Conservation (phyloP, 2,888 invertebrate species). For the Galerucella calmariensis region DNA sequence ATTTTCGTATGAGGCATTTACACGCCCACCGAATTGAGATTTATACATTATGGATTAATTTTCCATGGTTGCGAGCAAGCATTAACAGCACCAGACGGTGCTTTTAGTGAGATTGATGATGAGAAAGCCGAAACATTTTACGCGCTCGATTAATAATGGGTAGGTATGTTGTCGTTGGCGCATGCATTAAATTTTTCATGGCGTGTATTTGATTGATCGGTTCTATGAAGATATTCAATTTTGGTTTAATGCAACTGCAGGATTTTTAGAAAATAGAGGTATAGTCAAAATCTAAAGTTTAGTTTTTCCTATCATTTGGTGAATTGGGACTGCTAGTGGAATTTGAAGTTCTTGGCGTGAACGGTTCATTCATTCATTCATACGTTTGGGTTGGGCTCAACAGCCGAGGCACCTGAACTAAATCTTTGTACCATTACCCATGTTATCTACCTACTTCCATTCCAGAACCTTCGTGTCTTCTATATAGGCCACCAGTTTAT, state of each 20-base stretch:
- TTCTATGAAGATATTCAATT: background rate
- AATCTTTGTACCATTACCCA: too few species aligned
- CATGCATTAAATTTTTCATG: constrained; percentile 25
- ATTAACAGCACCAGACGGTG: constrained; percentile 25
- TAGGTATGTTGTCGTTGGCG: constrained; percentile 22
- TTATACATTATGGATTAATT: constrained; percentile 42
- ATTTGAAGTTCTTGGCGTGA: too few species aligned
- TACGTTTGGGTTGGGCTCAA: too few species aligned
- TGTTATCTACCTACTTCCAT: too few species aligned
- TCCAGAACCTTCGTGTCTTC: too few species aligned
- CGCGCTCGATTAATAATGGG: constrained; percentile 30
- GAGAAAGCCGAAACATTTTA: constrained; percentile 30
- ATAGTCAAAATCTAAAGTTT: too few species aligned
- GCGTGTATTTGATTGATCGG: constrained; percentile 20
- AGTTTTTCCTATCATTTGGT: too few species aligned
- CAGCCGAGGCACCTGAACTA: too few species aligned
- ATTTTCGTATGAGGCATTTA: constrained; percentile 35
- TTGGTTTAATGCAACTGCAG: background rate
- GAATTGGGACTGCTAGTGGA: too few species aligned
- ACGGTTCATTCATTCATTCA: too few species aligned
- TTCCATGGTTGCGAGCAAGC: constrained; percentile 18
- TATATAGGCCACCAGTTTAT: too few species aligned
- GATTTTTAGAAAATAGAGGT: background rate
- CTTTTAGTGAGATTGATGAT: constrained; percentile 43
- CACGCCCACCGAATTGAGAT: constrained; percentile 35